Percentiles rank a stretch among this genome's conserved stretches.
phyloP scores from a whole-genome alignment of 2,888 invertebrate species.

The Dolichopus griseipennis region DNA sequence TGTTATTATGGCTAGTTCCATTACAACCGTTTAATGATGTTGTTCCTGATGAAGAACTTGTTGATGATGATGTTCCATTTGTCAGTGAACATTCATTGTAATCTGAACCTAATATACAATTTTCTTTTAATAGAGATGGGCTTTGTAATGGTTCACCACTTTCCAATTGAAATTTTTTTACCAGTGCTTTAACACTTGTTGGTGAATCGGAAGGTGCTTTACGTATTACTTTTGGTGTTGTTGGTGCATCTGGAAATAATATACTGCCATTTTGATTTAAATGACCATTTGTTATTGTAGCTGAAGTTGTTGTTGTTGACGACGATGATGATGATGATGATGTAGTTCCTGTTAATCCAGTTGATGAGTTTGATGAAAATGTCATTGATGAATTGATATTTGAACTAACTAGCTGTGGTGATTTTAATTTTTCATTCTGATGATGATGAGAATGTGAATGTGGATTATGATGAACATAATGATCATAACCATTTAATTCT shows the following conservation, averaged over 20 bases:
- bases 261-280: constrained; percentile 19
- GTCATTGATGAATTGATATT: constrained; percentile 12
- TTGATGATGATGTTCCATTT: constrained; percentile 21
- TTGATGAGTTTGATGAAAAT: constrained; percentile 2
- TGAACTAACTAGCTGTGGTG: constrained; percentile 22
- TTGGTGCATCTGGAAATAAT: constrained; percentile 55
- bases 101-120: neutral
- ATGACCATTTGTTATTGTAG: constrained; percentile 20
- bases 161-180: constrained; percentile 43
- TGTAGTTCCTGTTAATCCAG: neutral
- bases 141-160: constrained; percentile 15
- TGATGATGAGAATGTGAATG: constrained; percentile 23
- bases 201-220: constrained; percentile 50
- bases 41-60: constrained; percentile 21
- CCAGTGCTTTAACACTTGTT: constrained; percentile 41
- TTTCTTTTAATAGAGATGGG: constrained; percentile 19
- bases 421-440: constrained; percentile 27
- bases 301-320: constrained; percentile 18
- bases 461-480: constrained; percentile 16
- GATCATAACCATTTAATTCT: constrained; percentile 20
- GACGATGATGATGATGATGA: constrained; percentile 18
- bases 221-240: constrained; percentile 58
- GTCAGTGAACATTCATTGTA: constrained; percentile 12
- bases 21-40: constrained; percentile 11
- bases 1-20: neutral